phyloP scores from a whole-genome alignment of 2,113 vertebrate genomes.

The Zingel zingel region DNA sequence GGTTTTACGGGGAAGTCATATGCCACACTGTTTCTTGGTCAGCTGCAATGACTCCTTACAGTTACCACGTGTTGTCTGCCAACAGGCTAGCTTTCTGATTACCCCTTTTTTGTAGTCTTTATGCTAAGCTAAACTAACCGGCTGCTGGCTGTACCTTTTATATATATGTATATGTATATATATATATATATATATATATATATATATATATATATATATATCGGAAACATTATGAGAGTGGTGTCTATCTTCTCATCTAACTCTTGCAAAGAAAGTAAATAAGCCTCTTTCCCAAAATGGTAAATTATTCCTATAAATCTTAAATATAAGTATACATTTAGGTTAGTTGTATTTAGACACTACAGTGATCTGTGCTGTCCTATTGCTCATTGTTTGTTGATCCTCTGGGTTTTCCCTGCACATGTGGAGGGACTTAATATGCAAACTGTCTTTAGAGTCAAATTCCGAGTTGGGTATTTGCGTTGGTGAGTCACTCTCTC shows the following conservation, averaged over 20 bases:
- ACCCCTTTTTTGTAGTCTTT: neutral
- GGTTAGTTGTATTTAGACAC: neutral
- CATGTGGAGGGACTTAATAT: conserved; percentile 39
- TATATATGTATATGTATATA: too few species aligned
- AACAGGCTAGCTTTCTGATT: neutral
- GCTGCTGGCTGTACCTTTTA: neutral
- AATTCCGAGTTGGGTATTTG: conserved; percentile 63
- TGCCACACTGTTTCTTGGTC: neutral
- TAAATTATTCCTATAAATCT: neutral
- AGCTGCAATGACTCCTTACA: neutral
- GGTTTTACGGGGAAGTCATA: too few species aligned
- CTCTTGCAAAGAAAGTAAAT: neutral
- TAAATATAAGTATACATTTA: too few species aligned
- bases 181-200: too few species aligned
- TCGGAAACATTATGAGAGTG: neutral
- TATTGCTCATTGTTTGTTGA: conserved; percentile 27
- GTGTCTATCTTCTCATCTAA: neutral
- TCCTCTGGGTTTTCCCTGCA: neutral
- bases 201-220: neutral
- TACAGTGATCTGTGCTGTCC: neutral
- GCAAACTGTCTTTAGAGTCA: conserved; percentile 62
- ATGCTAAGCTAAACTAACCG: neutral
- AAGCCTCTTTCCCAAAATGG: neutral
- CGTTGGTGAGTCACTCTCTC: conserved; percentile 57
- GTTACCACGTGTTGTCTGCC: too few species aligned